Percentiles rank a stretch among this genome's conserved stretches.
phyloP scores from a whole-genome alignment of 2,888 invertebrate species.

The Gastrophysa polygoni region DNA sequence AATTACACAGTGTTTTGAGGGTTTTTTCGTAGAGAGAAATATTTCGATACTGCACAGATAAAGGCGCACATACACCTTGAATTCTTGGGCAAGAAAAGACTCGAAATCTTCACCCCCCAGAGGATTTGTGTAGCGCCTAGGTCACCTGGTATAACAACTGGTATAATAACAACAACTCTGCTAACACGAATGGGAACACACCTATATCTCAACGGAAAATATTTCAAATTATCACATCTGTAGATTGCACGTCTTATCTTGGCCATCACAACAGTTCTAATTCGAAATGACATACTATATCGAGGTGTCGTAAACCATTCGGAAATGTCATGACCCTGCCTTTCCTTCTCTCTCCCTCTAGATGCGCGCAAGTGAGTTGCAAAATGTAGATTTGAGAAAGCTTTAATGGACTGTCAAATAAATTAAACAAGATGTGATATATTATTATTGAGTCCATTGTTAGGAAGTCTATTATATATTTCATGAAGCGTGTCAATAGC shows the following conservation, averaged over 20 bases:
- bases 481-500: conserved; percentile 31
- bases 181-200: background rate
- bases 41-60: too few species aligned
- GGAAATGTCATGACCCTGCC: conserved; percentile 12
- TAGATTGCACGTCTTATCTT: background rate
- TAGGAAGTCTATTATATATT: conserved; percentile 32
- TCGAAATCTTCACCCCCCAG: too few species aligned
- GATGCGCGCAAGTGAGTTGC: conserved; percentile 21
- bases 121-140: too few species aligned
- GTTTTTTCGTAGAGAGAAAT: too few species aligned
- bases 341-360: conserved; percentile 15
- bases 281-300: conserved; percentile 20
- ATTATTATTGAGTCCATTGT: conserved; percentile 33
- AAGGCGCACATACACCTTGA: too few species aligned
- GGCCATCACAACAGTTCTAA: conserved; percentile 8
- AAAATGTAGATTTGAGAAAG: conserved; percentile 31
- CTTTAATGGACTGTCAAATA: conserved; percentile 35
- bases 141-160: too few species aligned
- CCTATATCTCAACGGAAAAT: background rate
- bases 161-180: too few species aligned
- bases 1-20: too few species aligned
- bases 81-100: too few species aligned
- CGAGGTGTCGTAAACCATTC: conserved; percentile 18
- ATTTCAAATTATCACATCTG: background rate
- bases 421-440: conserved; percentile 31